Evolutionary conservation across 2,113 vertebrate species (phyloP).

Genomic region (Calcarius ornatus): DNA sequence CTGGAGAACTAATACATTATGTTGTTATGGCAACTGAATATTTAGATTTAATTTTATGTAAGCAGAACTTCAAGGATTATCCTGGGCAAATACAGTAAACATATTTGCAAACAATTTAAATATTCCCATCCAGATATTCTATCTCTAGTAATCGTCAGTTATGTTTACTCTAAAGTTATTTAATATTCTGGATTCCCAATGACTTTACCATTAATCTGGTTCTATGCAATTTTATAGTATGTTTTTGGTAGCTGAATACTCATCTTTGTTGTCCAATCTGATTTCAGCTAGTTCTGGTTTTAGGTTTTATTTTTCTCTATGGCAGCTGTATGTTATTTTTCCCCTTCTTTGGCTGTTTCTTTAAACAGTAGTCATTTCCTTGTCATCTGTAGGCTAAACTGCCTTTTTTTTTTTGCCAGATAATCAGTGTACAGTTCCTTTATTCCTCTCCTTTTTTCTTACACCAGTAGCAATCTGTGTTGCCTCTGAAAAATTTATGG

Average conservation of each 20-base stretch:
- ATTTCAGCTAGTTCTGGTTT: background rate
- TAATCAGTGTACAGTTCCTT: background rate
- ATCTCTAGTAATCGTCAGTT: background rate
- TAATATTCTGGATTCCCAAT: background rate
- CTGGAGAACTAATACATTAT: slow-evolving; percentile 26
- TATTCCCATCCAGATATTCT: slow-evolving; percentile 24
- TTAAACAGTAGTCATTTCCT: background rate
- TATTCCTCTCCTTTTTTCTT: background rate
- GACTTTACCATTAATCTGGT: background rate
- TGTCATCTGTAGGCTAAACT: background rate
- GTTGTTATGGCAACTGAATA: slow-evolving; percentile 37
- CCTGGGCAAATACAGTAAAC: slow-evolving; percentile 5
- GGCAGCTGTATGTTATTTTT: background rate
- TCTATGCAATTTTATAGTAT: background rate
- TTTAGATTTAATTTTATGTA: slow-evolving; percentile 50
- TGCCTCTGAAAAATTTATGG: background rate
- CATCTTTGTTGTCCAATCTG: background rate
- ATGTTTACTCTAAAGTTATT: background rate
- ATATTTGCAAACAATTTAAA: slow-evolving; percentile 53
- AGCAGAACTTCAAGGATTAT: slow-evolving; percentile 36
- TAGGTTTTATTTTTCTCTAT: background rate
- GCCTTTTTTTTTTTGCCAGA: background rate
- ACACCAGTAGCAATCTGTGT: background rate
- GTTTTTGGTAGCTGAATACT: background rate
- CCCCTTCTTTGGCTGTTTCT: background rate